Evolutionary conservation across 2,888 invertebrate species (phyloP), one percentile per base, ranked within the genome.

Genomic region (Alsophila aescularia): DNA sequence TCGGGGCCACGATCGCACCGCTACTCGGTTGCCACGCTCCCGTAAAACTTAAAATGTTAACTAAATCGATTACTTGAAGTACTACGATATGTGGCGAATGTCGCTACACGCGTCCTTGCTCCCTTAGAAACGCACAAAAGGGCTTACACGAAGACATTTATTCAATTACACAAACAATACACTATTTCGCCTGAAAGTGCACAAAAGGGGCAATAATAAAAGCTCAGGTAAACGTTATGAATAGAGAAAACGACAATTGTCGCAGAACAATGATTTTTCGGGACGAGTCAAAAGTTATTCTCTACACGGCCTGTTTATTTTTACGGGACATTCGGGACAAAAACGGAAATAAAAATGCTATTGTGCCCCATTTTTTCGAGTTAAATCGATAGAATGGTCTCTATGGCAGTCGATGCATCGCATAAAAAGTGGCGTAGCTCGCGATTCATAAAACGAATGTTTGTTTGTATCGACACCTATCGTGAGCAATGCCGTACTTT

Each of bases 91-190:
- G 50, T 47, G 49, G 52, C 48, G 24, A 56, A 48, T 32, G 18
- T 44, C 39, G 12, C 39, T 42, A 34, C 52, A 57, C 50, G 40
- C 52, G 32, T 55, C 60, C 57, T 61, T 63, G 52, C 60, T 72
- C 71, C 71, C 70, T 65, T 67, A 78, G 72, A 63, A 66, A 72
- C 72, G 67, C 63, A 75, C 73, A 83, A 85, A 79, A 76, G 77
- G 69, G 67, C 66, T 73, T 72, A 77, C 77, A 79, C 71, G 75
- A 79, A 80, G 76, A 82, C 83, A 86, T 88, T 90, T 90, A 90
- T 90, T 90, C 89, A 90, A 91, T 91, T 91, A 91, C 69, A 75
- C 77, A 77, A 80, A 90, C 89, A 90, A 90, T 85, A 74, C 75
- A 73, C 71, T 76, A 79, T 81, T 86, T 80, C 78, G 79, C 76